Percentiles rank a stretch among this genome's conserved stretches.
phyloP scores from a whole-genome alignment of 1,140 invertebrate species.

The Myzus persicae region DNA sequence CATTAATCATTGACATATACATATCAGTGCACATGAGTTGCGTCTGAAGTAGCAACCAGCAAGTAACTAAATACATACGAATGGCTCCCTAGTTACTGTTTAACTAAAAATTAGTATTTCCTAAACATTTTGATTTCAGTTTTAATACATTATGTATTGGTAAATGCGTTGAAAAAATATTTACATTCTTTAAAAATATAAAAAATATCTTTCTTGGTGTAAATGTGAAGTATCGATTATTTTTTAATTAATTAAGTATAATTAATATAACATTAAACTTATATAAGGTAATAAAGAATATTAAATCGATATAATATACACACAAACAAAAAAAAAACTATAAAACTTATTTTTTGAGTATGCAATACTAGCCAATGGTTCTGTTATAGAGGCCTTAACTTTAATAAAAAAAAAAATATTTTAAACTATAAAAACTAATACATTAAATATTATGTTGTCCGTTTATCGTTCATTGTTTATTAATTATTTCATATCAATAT shows the following conservation, averaged over 20 bases:
- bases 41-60: too few relatives aligned
- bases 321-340: neutral
- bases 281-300: neutral
- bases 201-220: neutral
- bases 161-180: neutral
- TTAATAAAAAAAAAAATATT: too few relatives aligned
- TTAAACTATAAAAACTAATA: neutral
- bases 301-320: neutral
- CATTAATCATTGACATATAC: neutral
- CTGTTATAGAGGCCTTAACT: too few relatives aligned
- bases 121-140: neutral
- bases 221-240: neutral
- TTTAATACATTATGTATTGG: too few relatives aligned
- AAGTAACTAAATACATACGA: neutral
- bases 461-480: too few relatives aligned
- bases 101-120: neutral
- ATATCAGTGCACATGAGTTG: neutral
- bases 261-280: neutral
- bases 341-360: too few relatives aligned
- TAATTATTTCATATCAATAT: too few relatives aligned
- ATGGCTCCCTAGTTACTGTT: neutral
- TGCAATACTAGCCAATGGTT: too few relatives aligned
- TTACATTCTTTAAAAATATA: neutral
- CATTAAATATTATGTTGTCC: neutral
- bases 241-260: too few relatives aligned